These are phyloP conservation scores for Cryptophagus acutangulus DNA, from an alignment of 2,888 invertebrate species.

Conservation along the genomic window DNA sequence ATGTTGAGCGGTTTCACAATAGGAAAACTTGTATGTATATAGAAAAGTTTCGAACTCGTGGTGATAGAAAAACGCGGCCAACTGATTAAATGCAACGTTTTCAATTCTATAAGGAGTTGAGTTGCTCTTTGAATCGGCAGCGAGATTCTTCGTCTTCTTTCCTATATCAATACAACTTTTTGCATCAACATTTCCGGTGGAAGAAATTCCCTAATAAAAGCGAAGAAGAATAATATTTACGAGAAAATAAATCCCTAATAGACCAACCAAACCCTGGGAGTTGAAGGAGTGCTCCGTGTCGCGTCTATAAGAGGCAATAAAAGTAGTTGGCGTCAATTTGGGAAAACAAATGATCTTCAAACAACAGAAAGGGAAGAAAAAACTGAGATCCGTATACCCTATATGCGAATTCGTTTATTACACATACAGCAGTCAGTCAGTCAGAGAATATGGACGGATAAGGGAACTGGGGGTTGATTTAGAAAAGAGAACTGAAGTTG, in stretches of 20 bases:
- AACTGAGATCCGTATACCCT: slow-evolving; percentile 14
- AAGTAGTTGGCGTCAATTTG: neutral
- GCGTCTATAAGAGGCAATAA: neutral
- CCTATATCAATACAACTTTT: too few relatives aligned
- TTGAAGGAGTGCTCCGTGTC: neutral
- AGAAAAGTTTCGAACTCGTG: slow-evolving; percentile 4
- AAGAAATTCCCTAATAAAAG: too few relatives aligned
- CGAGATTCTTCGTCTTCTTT: too few relatives aligned
- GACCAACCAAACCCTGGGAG: neutral
- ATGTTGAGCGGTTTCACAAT: slow-evolving; percentile 25
- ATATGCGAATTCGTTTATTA: slow-evolving; percentile 16
- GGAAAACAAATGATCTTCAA: slow-evolving; percentile 11
- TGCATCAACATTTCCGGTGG: too few relatives aligned
- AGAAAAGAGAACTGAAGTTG: too few relatives aligned
- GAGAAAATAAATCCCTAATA: neutral
- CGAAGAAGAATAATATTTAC: too few relatives aligned
- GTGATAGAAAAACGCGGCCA: too few relatives aligned
- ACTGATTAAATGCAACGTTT: too few relatives aligned
- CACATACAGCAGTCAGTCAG: too few relatives aligned
- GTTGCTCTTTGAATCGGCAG: too few relatives aligned
- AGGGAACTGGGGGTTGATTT: slow-evolving; percentile 19
- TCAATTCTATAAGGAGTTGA: too few relatives aligned
- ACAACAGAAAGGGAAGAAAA: slow-evolving; percentile 3
- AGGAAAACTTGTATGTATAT: slow-evolving; percentile 6
- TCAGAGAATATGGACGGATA: slow-evolving; percentile 4